Evolutionary conservation across 2,113 vertebrate genomes (phyloP), one percentile per base, ranked within the genome.

Genomic region (Brachirus orientalis): DNA sequence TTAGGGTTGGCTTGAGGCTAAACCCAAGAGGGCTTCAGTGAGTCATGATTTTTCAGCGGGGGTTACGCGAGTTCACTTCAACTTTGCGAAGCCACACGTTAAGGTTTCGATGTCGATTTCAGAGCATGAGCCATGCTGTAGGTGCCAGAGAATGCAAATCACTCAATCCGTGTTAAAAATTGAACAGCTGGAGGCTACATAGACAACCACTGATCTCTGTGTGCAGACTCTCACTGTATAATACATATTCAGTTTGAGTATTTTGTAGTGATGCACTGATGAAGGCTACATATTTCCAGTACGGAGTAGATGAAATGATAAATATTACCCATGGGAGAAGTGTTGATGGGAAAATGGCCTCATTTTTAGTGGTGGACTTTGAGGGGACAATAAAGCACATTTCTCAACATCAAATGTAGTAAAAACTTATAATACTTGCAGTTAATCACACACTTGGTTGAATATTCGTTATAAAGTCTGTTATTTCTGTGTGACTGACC

Each of bases 31-130:
- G 38, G 48, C 54, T 82, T 8, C n/a, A 63, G 68, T 72, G 83
- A 80, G 54, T 86, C 58, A 28, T 63, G 75, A 73, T 54, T 82
- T 69, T 13, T 33, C 10, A 2, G n/a, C n/a, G 7, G 36, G 55
- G 73, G 61, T 72, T 75, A 60, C 36, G 9, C 0, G 73, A 80
- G 83, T 88, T 86, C 75, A 75, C 58, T 59, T 53, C 45, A 41
- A 58, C 63, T 75, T 57, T 38, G 64, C 17, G n/a, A 50, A 12
- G 22, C 76, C 72, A 69, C 63, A 77, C 72, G 63, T 55, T 56
- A 55, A 50, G 51, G n/a, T 44, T 68, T 55, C 33, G 20, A 35
- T 36, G 45, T 59, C 55, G 22, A 19, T 75, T 78, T 85, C 46
- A 45, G 63, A 69, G 36, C 3, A 9, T 17, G 50, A 55, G 60